These are phyloP conservation scores for Ceratina japonica DNA, from an alignment of 1,140 invertebrate genomes.

Conservation along the genomic window DNA sequence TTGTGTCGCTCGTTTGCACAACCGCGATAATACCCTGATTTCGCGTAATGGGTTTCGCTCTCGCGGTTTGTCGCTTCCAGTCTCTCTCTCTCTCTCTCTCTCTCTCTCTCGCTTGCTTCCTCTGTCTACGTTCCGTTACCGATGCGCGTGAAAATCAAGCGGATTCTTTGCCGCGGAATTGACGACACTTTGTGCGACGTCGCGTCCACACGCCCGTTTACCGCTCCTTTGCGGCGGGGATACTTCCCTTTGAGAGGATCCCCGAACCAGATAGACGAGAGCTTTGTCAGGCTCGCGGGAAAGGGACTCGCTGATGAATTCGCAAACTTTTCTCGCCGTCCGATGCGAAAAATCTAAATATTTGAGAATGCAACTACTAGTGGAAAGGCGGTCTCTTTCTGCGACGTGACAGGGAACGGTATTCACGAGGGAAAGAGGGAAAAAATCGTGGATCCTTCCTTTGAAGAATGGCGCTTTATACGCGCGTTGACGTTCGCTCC, in stretches of 20 bases:
- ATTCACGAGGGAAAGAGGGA: not conserved
- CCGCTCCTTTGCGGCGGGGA: not conserved
- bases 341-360: not conserved
- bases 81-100: too few relatives aligned
- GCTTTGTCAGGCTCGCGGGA: too few relatives aligned
- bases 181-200: not conserved
- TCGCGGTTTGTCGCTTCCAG: conserved; percentile 15
- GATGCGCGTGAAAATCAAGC: not conserved
- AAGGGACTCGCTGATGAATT: not conserved
- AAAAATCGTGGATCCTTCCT: not conserved
- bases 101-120: too few relatives aligned
- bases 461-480: not conserved
- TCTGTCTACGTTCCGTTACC: too few relatives aligned
- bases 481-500: not conserved
- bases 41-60: conserved; percentile 32
- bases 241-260: not conserved
- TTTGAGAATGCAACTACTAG: not conserved
- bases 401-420: not conserved
- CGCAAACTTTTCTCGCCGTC: not conserved
- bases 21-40: conserved; percentile 37
- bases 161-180: not conserved
- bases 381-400: not conserved
- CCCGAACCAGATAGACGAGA: not conserved
- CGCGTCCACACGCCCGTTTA: not conserved
- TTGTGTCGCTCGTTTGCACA: conserved; percentile 41